A percentile compares a stretch with the other conserved stretches of the same genome.
These are phyloP conservation scores for Gymnothorax reevesii DNA, from an alignment of 2,797 vertebrate species.

Conservation along the genomic window DNA sequence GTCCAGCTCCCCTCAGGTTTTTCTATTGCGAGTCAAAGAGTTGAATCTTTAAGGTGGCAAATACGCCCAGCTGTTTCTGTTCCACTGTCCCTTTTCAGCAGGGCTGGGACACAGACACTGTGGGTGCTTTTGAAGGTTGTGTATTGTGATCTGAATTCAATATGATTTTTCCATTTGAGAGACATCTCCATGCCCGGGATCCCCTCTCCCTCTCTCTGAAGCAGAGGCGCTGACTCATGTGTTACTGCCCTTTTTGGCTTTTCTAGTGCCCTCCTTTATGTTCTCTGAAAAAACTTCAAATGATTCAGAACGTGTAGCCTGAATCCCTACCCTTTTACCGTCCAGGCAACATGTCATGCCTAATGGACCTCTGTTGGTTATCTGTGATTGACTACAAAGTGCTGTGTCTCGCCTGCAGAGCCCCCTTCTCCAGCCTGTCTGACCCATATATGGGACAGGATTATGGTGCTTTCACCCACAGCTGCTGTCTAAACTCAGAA, in stretches of 20 bases:
- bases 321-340: neutral
- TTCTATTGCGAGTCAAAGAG: neutral
- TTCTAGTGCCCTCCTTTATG: neutral
- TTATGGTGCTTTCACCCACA: neutral
- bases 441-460: neutral
- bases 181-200: neutral
- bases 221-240: neutral
- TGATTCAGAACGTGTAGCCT: slow-evolving; percentile 9
- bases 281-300: neutral
- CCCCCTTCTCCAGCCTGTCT: neutral
- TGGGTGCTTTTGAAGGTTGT: neutral
- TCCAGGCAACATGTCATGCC: neutral
- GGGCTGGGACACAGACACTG: neutral
- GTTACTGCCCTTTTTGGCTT: neutral
- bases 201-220: slow-evolving; percentile 4
- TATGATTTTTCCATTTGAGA: neutral
- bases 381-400: neutral
- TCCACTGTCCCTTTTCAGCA: neutral
- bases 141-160: neutral
- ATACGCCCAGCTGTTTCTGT: neutral
- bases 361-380: neutral
- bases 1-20: neutral
- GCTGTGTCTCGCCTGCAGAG: neutral
- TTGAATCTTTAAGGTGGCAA: neutral
- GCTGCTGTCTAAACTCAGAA: neutral